Percentiles rank a stretch among this genome's conserved stretches.
Evolutionary conservation across 1,140 invertebrate genomes (phyloP).

Genomic region (Heliconius nattereri): DNA sequence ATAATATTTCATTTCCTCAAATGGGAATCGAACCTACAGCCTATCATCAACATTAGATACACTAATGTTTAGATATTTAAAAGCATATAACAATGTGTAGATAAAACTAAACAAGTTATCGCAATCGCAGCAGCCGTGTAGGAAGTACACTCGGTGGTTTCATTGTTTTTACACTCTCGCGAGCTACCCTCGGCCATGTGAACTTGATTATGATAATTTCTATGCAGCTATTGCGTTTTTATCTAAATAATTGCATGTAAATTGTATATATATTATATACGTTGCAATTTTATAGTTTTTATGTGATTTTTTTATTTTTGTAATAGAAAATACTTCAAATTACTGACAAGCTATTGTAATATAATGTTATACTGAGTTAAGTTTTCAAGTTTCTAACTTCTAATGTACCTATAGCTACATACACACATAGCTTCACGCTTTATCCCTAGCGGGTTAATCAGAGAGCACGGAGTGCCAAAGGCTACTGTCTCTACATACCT

Average conservation of each 20-base stretch:
- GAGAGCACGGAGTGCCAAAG: too few relatives aligned
- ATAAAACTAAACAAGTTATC: conserved; percentile 9
- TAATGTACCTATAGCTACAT: too few relatives aligned
- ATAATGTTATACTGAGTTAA: too few relatives aligned
- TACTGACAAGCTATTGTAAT: too few relatives aligned
- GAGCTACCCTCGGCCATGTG: not conserved
- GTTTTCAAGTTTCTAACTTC: too few relatives aligned
- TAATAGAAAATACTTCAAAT: not conserved
- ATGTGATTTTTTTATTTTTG: not conserved
- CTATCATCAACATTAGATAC: too few relatives aligned
- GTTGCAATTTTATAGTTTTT: conserved; percentile 4
- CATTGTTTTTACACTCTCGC: conserved; percentile 31
- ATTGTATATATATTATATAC: not conserved
- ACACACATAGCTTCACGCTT: too few relatives aligned
- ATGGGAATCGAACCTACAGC: too few relatives aligned
- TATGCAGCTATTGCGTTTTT: conserved; percentile 7
- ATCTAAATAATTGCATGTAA: conserved; percentile 13
- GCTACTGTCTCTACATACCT: too few relatives aligned
- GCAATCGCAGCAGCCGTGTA: conserved; percentile 25
- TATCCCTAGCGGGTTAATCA: too few relatives aligned
- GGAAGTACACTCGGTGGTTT: conserved; percentile 39
- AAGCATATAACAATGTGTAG: not conserved
- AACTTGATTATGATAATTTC: conserved; percentile 11
- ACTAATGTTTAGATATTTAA: not conserved
- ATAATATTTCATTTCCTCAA: not conserved